Conservation (phyloP, 2,797 vertebrate genomes). For the Diplodus sargus region DNA sequence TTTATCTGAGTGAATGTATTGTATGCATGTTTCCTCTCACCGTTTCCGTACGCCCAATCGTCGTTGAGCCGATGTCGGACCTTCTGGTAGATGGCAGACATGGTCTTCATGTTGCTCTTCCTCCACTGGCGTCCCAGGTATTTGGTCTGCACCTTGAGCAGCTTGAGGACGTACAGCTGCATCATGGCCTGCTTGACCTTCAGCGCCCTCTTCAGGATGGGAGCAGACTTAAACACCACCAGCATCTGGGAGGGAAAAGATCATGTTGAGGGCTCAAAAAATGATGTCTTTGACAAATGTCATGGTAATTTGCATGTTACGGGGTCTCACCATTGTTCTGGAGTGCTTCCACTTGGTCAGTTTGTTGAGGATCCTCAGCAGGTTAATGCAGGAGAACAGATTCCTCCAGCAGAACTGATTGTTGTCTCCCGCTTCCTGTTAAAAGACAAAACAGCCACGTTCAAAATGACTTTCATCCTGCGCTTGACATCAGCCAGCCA, state of each 20-base stretch:
- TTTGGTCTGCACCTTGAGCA: constrained; percentile 98
- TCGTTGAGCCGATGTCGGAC: constrained; percentile 97
- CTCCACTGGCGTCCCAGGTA: constrained; percentile 98
- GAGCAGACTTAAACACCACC: constrained; percentile 97
- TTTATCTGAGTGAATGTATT: background rate
- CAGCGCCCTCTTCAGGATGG: constrained; percentile 96
- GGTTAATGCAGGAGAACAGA: constrained; percentile 97
- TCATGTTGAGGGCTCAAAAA: background rate
- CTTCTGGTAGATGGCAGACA: constrained; percentile 99
- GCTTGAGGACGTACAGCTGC: constrained; percentile 96
- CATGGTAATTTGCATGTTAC: background rate
- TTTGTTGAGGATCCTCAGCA: constrained; percentile 97
- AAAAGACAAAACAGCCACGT: constrained; percentile 17
- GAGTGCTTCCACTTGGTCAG: constrained; percentile 99
- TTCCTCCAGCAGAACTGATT: constrained; percentile 99
- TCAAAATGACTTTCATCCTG: background rate
- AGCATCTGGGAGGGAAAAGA: constrained; percentile 87
- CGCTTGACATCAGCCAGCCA: background rate
- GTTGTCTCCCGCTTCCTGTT: constrained; percentile 96
- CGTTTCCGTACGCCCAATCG: constrained; percentile 98
- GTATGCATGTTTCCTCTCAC: constrained; percentile 74
- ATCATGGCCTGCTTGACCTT: constrained; percentile 99
- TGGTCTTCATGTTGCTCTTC: constrained; percentile 99
- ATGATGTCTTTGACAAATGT: accelerated
- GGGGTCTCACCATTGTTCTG: constrained; percentile 91